phyloP scores from a whole-genome alignment of 23 tunicate genomes.

The Halocynthia aurantium region DNA sequence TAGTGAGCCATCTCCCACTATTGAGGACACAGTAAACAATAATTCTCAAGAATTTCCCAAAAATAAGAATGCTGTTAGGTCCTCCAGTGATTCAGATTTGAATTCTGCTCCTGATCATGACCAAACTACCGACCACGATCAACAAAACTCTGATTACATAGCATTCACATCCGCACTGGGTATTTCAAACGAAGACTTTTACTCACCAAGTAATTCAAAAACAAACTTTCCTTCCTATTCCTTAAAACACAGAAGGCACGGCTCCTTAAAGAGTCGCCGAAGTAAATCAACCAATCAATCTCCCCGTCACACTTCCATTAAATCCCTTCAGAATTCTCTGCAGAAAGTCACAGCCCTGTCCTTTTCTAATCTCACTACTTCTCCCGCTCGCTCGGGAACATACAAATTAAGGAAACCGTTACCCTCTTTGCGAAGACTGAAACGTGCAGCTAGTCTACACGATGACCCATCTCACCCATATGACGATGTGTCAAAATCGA shows the following conservation, averaged over 20 bases:
- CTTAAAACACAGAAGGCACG: neutral
- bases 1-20: neutral
- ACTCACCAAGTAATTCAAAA: neutral
- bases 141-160: neutral
- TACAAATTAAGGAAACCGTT: slow-evolving; percentile 27
- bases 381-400: slow-evolving; percentile 48
- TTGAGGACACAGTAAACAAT: neutral
- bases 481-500: neutral
- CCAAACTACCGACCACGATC: neutral
- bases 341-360: slow-evolving; percentile 36
- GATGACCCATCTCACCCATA: slow-evolving; percentile 12
- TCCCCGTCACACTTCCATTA: slow-evolving; percentile 13
- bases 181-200: neutral
- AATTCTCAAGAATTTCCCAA: no score
- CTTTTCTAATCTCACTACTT: slow-evolving; percentile 41
- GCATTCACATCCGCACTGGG: slow-evolving; percentile 5
- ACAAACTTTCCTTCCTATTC: neutral
- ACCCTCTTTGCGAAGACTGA: slow-evolving; percentile 12
- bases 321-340: slow-evolving; percentile 17
- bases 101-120: neutral
- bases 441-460: slow-evolving; percentile 23
- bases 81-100: neutral
- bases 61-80: neutral
- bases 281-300: slow-evolving; percentile 4
- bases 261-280: slow-evolving; percentile 17